Evolutionary conservation across 2,113 vertebrate genomes (phyloP), one percentile per base, ranked within the genome.

Genomic region (Ceuthmochares aereus): DNA sequence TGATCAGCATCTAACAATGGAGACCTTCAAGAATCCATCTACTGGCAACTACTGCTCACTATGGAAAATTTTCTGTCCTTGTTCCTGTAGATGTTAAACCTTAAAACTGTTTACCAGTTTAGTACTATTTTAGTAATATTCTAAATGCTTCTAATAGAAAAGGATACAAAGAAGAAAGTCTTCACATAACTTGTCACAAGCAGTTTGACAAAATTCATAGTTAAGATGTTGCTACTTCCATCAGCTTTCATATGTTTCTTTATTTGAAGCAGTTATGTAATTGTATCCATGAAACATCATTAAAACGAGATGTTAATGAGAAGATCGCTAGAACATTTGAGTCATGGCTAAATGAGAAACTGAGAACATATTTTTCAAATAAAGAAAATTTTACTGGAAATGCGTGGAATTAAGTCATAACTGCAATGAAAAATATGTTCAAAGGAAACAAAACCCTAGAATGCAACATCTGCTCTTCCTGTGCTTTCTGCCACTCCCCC

Each of bases 251-350:
- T 74, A 18, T 40, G 45, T 83, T 89, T 32, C 58, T 79, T 80
- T 73, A 74, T 84, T 89, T 77, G 76, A 82, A 66, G 32, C 29
- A 90, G 91, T 72, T 93, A 84, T 7, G 97, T 91, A 89, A 72
- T 14, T 87, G 7, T 7, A 63, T 81, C 90, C 90, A 92, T 52
- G 30, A 93, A 96, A 82, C 30, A 62, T 66, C 75, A 93, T 81
- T 82, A 70, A 86, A 93, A 95, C 84, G 52, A 52, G 92, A 75
- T 76, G 80, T 72, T 94, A 87, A 94, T 92, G 54, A 95, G 70
- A 93, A 87, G 91, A 96, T 93, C 86, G 92, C 30, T 56, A 96
- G 85, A 95, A 97, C 40, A 80, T 83, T 74, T 95, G 90, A 97
- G 73, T 97, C 94, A 96, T 82, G n/a, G 83, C 45, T 96, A 95